Evolutionary conservation across 2,113 vertebrate species (phyloP).

Genomic region (Hypocryptadius cinnamomeus): DNA sequence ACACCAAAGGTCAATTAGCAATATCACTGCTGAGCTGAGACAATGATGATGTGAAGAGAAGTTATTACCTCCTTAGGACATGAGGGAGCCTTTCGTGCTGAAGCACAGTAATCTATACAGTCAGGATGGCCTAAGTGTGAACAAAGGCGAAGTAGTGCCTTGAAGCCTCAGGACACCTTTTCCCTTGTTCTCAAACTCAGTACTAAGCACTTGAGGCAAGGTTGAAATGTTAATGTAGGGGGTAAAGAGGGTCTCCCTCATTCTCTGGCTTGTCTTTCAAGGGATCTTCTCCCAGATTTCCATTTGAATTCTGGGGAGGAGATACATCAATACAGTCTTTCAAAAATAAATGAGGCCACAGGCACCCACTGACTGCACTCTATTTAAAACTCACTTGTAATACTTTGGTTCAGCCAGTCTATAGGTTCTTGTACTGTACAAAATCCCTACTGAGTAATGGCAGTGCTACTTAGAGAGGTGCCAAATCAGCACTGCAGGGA

Average conservation of each 20-base stretch:
- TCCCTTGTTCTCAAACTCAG: constrained; percentile 56
- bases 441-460: constrained; percentile 32
- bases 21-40: background rate
- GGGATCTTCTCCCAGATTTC: constrained; percentile 53
- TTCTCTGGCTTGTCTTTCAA: constrained; percentile 53
- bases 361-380: constrained; percentile 49
- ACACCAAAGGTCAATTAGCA: constrained; percentile 10
- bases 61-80: constrained; percentile 31
- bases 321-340: constrained; percentile 56
- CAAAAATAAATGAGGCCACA: constrained; percentile 61
- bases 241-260: constrained; percentile 52
- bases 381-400: constrained; percentile 53
- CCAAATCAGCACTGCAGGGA: background rate
- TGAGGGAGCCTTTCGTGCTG: constrained; percentile 7
- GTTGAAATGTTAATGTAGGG: constrained; percentile 59
- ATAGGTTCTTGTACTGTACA: constrained; percentile 25
- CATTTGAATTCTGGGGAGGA: constrained; percentile 58
- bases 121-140: constrained; percentile 28
- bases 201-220: constrained; percentile 41
- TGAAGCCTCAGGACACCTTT: constrained; percentile 61
- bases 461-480: constrained; percentile 35
- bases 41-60: background rate
- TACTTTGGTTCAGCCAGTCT: constrained; percentile 46
- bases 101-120: constrained; percentile 9
- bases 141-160: constrained; percentile 38